Conservation (phyloP, 1,140 invertebrate species). For the Ditylenchus dipsaci region DNA sequence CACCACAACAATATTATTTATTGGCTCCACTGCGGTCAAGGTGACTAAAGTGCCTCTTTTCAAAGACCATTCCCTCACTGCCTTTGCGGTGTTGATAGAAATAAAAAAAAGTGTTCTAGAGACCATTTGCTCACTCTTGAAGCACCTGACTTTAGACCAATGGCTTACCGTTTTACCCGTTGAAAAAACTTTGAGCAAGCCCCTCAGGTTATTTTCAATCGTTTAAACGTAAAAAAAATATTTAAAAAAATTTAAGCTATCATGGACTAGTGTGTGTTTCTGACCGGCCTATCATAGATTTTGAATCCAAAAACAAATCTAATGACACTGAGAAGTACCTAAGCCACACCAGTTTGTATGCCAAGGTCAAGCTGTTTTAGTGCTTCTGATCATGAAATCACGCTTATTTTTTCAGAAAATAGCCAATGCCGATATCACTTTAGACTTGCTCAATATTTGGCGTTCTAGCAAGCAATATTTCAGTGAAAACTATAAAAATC, state of each 20-base stretch:
- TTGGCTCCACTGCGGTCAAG: too few species aligned
- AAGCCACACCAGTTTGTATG: background rate
- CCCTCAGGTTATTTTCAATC: background rate
- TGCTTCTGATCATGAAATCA: background rate
- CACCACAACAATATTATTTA: too few species aligned
- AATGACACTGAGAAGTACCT: background rate
- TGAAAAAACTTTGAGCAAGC: background rate
- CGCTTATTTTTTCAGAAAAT: background rate
- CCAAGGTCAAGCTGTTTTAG: background rate
- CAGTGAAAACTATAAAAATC: background rate
- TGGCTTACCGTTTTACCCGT: background rate
- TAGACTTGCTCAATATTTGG: background rate
- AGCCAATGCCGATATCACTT: background rate
- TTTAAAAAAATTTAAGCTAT: background rate
- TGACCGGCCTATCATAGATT: background rate
- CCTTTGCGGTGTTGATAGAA: too few species aligned
- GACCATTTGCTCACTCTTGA: background rate
- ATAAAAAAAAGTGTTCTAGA: too few species aligned
- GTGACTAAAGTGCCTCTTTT: too few species aligned
- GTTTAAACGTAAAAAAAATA: too few species aligned
- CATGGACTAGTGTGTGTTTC: background rate
- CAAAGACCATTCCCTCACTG: too few species aligned
- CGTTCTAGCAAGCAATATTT: background rate
- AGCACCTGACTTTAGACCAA: background rate
- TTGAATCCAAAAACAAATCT: background rate